phyloP scores from a whole-genome alignment of 2,113 vertebrate genomes.

The Scophthalmus maximus region DNA sequence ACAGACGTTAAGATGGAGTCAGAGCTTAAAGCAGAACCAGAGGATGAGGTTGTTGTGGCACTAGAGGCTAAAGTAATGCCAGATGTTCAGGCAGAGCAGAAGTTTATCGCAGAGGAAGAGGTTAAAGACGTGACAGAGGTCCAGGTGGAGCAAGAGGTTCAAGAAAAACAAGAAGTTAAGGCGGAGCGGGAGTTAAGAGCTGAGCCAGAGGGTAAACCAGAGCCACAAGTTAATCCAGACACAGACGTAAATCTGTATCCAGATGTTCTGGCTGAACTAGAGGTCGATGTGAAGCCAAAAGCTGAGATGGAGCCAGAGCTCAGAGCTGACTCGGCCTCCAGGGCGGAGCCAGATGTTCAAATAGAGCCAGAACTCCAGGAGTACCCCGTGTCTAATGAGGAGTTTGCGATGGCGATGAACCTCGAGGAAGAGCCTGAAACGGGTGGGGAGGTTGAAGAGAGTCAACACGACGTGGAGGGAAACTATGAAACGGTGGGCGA shows the following conservation, averaged over 20 bases:
- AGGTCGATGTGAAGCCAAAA: background rate
- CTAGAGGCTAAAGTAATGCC: background rate
- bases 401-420: conserved; percentile 2
- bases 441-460: background rate
- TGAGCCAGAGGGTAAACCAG: conserved; percentile 3
- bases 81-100: background rate
- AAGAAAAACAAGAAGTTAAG: conserved; percentile 1
- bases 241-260: no score
- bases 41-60: background rate
- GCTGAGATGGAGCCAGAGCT: background rate
- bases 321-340: background rate
- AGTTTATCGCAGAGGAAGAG: background rate
- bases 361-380: background rate
- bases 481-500: conserved; percentile 1
- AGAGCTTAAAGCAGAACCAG: background rate
- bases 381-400: conserved; percentile 4
- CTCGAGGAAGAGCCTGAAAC: background rate
- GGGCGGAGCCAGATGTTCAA: background rate
- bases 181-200: background rate
- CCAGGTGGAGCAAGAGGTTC: background rate
- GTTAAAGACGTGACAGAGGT: no score
- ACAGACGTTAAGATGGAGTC: background rate
- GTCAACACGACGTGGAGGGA: conserved; percentile 8
- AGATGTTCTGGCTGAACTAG: no score
- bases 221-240: background rate